Evolutionary conservation across 2,797 vertebrate genomes (phyloP).

Genomic region (Neosilurus hyrtlii): DNA sequence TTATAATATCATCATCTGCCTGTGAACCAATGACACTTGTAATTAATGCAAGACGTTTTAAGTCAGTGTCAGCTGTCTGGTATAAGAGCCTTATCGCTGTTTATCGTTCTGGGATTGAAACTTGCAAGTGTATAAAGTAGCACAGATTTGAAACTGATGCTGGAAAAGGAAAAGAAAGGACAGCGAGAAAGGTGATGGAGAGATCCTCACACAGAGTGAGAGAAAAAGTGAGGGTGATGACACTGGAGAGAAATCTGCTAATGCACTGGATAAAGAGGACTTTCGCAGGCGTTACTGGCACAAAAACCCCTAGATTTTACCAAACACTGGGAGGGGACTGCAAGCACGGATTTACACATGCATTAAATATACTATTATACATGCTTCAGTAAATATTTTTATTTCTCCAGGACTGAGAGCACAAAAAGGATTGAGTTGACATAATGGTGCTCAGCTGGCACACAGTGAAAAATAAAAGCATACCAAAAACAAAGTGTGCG

Average conservation of each 20-base stretch:
- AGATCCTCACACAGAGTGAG: neutral
- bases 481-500: no score
- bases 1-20: neutral
- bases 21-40: neutral
- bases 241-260: neutral
- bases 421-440: no score
- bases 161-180: neutral
- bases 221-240: neutral
- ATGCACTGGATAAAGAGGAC: neutral
- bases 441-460: no score
- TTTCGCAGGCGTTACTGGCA: neutral
- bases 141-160: neutral
- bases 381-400: no score
- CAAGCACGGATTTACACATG: no score
- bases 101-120: neutral
- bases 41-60: neutral
- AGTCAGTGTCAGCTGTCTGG: neutral
- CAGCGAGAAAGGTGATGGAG: neutral
- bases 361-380: no score
- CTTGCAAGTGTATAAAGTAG: neutral
- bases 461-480: no score
- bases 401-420: no score
- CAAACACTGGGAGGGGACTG: no score
- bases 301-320: no score
- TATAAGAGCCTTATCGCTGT: neutral